Percentiles rank a stretch among this genome's conserved stretches.
Conservation (phyloP, 2,888 invertebrate genomes). For the Clunio marinus region DNA sequence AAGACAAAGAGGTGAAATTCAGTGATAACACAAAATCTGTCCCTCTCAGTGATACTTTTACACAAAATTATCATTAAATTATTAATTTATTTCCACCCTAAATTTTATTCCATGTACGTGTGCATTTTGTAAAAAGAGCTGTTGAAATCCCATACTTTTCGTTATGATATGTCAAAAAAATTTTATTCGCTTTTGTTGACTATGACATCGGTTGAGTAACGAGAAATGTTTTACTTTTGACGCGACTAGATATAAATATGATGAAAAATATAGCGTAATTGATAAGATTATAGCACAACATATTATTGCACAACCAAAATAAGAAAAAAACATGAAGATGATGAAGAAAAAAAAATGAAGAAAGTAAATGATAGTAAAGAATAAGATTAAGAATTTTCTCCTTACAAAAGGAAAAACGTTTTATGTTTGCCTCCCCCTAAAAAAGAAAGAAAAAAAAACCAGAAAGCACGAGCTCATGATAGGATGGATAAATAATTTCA, state of each 20-base stretch:
- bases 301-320: conserved; percentile 31
- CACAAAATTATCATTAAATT: neutral
- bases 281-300: conserved; percentile 32
- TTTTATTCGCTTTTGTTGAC: neutral
- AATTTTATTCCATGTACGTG: neutral
- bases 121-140: no score
- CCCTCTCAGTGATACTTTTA: conserved; percentile 25
- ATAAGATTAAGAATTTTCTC: conserved; percentile 16
- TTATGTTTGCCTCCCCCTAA: conserved; percentile 1
- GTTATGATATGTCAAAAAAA: neutral
- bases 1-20: conserved; percentile 12
- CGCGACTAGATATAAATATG: conserved; percentile 10
- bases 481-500: neutral
- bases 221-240: conserved; percentile 12
- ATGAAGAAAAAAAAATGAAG: neutral
- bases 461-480: no score
- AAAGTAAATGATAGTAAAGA: neutral
- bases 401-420: neutral
- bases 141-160: no score
- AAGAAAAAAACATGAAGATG: neutral
- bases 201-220: neutral
- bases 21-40: neutral
- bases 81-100: neutral
- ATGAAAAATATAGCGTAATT: conserved; percentile 26
- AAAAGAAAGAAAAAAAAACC: no score